A percentile compares a stretch with the other conserved stretches of the same genome.
phyloP scores from a whole-genome alignment of 1,140 invertebrate genomes.

The roundworm (Caenorhabditis elegans) region DNA sequence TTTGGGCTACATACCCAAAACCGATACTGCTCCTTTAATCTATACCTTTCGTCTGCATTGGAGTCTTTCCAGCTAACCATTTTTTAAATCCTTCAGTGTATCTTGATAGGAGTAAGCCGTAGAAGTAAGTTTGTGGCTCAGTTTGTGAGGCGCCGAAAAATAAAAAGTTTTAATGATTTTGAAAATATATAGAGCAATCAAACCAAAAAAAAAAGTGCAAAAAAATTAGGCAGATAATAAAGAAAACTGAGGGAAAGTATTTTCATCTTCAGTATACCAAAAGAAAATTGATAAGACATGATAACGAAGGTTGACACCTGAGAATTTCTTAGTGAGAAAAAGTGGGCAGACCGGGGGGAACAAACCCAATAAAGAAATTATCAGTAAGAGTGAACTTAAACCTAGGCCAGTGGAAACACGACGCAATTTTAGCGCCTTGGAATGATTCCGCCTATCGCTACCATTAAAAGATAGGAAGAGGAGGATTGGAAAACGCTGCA shows the following conservation, averaged over 20 bases:
- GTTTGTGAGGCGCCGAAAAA: background rate
- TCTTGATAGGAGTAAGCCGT: background rate
- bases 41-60: constrained; percentile 10
- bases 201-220: background rate
- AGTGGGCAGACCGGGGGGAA: constrained; percentile 8
- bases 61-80: constrained; percentile 19
- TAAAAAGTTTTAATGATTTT: background rate
- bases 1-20: background rate
- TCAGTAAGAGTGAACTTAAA: background rate
- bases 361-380: background rate
- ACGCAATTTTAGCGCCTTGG: background rate
- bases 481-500: background rate
- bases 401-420: background rate
- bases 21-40: background rate
- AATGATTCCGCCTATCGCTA: background rate
- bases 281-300: too few relatives aligned
- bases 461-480: background rate
- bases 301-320: background rate
- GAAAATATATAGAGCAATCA: background rate
- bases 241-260: background rate
- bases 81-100: background rate
- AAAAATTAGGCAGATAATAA: too few relatives aligned
- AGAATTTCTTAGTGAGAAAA: background rate
- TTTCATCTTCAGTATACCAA: too few relatives aligned
- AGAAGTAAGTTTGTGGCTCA: background rate